A percentile compares a stretch with the other conserved stretches of the same genome.
Evolutionary conservation across 2,797 vertebrate genomes (phyloP).

Genomic region (Dipus sagitta): DNA sequence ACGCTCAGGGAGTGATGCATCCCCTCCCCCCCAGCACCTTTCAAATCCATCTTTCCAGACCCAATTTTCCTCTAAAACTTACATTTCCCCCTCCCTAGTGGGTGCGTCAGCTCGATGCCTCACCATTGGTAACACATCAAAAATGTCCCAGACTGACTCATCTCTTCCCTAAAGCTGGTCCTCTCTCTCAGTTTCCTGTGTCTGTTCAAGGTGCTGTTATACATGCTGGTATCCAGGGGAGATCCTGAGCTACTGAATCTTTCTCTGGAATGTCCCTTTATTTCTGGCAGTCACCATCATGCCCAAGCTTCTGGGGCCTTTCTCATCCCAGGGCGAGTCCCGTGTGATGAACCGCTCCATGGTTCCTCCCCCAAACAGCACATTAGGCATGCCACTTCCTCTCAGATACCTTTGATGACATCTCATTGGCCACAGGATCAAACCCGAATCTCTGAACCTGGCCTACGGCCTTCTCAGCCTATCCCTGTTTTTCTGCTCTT

Average conservation of each 20-base stretch:
- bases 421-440: background rate
- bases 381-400: background rate
- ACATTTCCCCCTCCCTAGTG: background rate
- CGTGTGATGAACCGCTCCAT: fast-evolving
- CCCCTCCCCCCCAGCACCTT: background rate
- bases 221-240: background rate
- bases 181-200: background rate
- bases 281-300: background rate
- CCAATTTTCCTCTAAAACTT: background rate
- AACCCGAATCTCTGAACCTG: background rate
- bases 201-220: background rate
- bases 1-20: background rate
- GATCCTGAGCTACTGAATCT: background rate
- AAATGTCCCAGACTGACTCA: background rate
- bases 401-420: background rate
- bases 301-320: background rate
- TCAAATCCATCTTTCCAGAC: background rate
- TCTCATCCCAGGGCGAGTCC: background rate
- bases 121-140: too few relatives aligned
- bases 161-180: background rate
- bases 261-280: background rate
- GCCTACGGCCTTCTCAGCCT: background rate
- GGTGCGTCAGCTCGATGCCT: background rate
- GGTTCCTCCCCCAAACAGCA: background rate
- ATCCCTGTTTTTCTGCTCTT: background rate